Base-by-base conservation (phyloP, 23 tunicate species). In the Styela clava region DNA sequence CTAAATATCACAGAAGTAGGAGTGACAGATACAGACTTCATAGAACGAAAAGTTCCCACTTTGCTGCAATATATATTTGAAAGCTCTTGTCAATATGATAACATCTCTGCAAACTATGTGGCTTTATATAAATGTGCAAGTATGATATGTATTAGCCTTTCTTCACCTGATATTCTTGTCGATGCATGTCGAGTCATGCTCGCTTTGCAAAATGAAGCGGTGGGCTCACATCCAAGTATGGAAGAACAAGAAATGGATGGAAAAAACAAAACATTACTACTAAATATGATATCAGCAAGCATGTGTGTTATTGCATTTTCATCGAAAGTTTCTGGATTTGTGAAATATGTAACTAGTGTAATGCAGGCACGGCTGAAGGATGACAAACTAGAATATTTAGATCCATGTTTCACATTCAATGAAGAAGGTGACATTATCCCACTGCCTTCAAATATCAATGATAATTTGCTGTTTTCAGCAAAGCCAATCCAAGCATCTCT, bases 261-360 rank as follows among this genome's bases (percentile, higher is more conserved):
- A 52, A 72, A 24, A 1, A 74, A n/a, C 63, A 25, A 20, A 76
- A 52, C 24, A 36, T 93, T 44, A 33, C 82, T 52, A 36, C 62
- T 33, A 33, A 78, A 71, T 84, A 87, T 32, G 87, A 78, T 61
- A 21, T 74, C 73, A 76, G 28, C 64, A 0, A 73, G 84, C 44
- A 69, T 93, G 82, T 34, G 91, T 70, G 64, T 87, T 61, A 37
- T 93, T 1, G 73, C 98, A 7, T 91, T 80, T 37, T 33, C 86
- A 9, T 93, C 98, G 25, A 74, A 91, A 24, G 82, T 87, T 12
- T 84, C 98, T 52, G 71, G 81, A 37, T 85, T 93, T 69, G 79
- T 88, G 77, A 72, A 78, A 69, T 93, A 93, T 76, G 89, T 88
- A 18, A 51, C 83, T 23, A 69, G 74, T 0, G 85, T 93, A 2